phyloP scores from a whole-genome alignment of 2,888 invertebrate genomes.

The Charanyca ferruginea region DNA sequence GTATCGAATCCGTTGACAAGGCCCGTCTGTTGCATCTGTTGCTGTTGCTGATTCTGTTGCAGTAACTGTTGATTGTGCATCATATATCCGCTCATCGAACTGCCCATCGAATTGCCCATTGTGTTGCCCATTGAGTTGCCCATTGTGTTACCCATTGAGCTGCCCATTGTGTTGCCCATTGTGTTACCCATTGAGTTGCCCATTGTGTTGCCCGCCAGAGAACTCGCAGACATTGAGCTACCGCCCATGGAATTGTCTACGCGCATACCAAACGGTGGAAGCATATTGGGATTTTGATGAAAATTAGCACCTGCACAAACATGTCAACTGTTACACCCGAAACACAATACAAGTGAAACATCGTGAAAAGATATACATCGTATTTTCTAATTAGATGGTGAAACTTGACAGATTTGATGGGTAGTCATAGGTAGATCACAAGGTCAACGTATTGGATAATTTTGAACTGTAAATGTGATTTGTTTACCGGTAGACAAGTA shows the following conservation, averaged over 20 bases:
- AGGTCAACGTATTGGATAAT: too few species aligned
- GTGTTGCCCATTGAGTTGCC: constrained; percentile 51
- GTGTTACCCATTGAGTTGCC: constrained; percentile 17
- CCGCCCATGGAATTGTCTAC: constrained; percentile 81
- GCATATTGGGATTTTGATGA: constrained; percentile 87
- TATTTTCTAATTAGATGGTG: constrained; percentile 2
- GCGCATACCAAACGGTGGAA: constrained; percentile 90
- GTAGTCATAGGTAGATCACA: background rate
- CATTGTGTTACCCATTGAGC: constrained; percentile 70
- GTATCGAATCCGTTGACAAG: constrained; percentile 85
- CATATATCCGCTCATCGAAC: constrained; percentile 71
- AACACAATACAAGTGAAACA: constrained; percentile 34
- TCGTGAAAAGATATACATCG: constrained; percentile 34
- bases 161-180: constrained; percentile 16
- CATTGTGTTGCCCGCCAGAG: constrained; percentile 36
- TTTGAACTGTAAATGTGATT: too few species aligned
- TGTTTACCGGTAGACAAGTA: too few species aligned
- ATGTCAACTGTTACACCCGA: constrained; percentile 48
- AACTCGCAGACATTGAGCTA: constrained; percentile 55
- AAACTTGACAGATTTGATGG: constrained; percentile 2
- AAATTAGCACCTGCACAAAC: constrained; percentile 87
- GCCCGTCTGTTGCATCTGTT: constrained; percentile 74
- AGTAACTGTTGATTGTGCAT: constrained; percentile 80
- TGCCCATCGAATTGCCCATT: constrained; percentile 71
- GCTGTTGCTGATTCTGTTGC: constrained; percentile 74